phyloP scores from a whole-genome alignment of 2,113 vertebrate species.

The Dipodomys ordii region DNA sequence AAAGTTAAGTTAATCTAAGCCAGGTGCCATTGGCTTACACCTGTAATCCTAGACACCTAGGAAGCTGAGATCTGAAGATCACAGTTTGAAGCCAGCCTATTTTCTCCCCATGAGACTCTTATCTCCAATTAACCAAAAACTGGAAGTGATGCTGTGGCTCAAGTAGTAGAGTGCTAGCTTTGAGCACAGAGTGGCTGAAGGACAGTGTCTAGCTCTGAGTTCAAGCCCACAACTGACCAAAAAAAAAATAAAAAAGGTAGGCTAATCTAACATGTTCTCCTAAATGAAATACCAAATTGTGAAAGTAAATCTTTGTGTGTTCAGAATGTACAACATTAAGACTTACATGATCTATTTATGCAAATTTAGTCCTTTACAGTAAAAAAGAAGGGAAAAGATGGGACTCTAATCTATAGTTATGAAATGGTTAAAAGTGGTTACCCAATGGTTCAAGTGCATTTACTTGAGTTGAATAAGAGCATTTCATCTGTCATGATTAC shows the following conservation, averaged over 20 bases:
- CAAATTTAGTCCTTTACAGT: neutral
- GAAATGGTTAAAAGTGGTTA: neutral
- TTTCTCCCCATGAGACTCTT: no score
- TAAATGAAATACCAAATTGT: neutral
- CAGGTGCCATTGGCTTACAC: no score
- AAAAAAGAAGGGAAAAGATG: neutral
- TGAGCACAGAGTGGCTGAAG: no score
- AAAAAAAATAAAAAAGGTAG: neutral
- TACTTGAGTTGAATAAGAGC: neutral
- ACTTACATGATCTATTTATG: neutral
- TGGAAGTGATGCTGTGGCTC: no score
- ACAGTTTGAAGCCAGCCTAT: no score
- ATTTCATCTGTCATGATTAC: neutral
- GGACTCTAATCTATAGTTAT: slow-evolving; percentile 12
- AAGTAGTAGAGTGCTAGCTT: no score
- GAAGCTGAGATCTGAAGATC: no score
- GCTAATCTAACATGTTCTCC: slow-evolving; percentile 6
- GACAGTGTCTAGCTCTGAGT: no score
- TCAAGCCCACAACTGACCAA: no score
- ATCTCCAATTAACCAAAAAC: no score
- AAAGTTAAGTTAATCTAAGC: neutral
- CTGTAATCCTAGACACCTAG: no score
- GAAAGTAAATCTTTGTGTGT: neutral
- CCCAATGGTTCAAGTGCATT: neutral
- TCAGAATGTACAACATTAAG: neutral